phyloP scores from a whole-genome alignment of 1,140 invertebrate species.

The Dolichoris vasculosae region DNA sequence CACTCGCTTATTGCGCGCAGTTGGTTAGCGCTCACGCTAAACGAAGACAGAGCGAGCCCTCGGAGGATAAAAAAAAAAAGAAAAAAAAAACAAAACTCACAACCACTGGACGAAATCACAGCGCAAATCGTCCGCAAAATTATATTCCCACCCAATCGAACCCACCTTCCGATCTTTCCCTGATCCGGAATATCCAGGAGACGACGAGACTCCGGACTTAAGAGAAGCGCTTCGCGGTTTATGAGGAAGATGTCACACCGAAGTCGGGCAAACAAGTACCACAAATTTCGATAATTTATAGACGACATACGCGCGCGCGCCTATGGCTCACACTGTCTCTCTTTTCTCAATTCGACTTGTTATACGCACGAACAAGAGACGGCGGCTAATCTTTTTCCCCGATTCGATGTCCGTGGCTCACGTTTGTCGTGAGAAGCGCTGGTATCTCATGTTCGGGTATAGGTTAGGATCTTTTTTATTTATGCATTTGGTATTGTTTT shows the following conservation, averaged over 20 bases:
- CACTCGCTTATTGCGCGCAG: not conserved
- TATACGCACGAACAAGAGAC: not conserved
- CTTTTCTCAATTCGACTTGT: not conserved
- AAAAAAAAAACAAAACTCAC: not conserved
- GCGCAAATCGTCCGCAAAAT: not conserved
- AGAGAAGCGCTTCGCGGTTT: constrained; percentile 19
- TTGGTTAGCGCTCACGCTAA: not conserved
- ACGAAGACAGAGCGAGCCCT: not conserved
- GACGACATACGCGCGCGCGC: constrained; percentile 37
- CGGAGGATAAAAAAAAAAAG: not conserved
- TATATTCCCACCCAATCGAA: not conserved
- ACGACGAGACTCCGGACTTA: not conserved
- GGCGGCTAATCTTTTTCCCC: not conserved
- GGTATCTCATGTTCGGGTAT: not conserved
- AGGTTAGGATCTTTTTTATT: not conserved
- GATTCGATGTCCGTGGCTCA: not conserved
- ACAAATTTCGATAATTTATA: not conserved
- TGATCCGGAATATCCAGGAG: constrained; percentile 7
- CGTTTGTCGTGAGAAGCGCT: not conserved
- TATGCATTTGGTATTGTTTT: not conserved
- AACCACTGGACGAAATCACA: not conserved
- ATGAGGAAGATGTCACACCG: not conserved
- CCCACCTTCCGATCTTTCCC: constrained; percentile 41
- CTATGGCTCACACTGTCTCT: constrained; percentile 4
- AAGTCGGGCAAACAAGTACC: not conserved